These are phyloP conservation scores for Engystomops pustulosus DNA, from an alignment of 2,113 vertebrate species.

Conservation along the genomic window DNA sequence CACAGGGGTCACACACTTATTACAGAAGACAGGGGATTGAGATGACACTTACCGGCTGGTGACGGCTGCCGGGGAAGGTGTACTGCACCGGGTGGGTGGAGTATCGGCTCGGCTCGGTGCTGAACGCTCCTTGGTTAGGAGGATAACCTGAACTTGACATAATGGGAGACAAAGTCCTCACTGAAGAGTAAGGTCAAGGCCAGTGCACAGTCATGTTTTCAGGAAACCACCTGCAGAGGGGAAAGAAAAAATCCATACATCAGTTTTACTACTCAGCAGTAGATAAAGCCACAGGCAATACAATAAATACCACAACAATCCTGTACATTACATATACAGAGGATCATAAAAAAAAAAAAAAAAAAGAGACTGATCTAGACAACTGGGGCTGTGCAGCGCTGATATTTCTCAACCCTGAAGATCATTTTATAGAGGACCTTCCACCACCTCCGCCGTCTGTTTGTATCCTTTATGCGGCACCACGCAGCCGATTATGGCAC, in stretches of 20 bases:
- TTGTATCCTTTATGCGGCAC: no score
- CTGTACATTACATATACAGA: constrained; percentile 68
- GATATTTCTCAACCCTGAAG: no score
- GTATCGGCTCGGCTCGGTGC: constrained; percentile 92
- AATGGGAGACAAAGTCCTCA: constrained; percentile 77
- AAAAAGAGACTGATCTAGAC: no score
- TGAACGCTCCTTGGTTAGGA: constrained; percentile 95
- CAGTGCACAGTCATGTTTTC: constrained; percentile 81
- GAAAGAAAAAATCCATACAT: constrained; percentile 13
- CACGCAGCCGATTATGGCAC: no score
- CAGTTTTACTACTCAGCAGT: not conserved
- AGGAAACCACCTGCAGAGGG: constrained; percentile 80
- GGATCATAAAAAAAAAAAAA: no score
- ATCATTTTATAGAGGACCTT: no score
- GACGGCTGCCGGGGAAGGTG: constrained; percentile 84
- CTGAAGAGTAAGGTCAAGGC: constrained; percentile 78
- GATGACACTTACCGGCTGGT: constrained; percentile 84
- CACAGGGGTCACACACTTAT: no score
- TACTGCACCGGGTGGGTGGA: constrained; percentile 93
- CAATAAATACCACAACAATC: constrained; percentile 66
- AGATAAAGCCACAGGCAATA: constrained; percentile 65
- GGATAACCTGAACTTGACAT: constrained; percentile 99
- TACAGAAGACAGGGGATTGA: no score
- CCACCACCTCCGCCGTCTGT: no score
- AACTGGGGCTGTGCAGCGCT: no score